Evolutionary conservation across 2,113 vertebrate species (phyloP).

Genomic region (Clinocottus analis): DNA sequence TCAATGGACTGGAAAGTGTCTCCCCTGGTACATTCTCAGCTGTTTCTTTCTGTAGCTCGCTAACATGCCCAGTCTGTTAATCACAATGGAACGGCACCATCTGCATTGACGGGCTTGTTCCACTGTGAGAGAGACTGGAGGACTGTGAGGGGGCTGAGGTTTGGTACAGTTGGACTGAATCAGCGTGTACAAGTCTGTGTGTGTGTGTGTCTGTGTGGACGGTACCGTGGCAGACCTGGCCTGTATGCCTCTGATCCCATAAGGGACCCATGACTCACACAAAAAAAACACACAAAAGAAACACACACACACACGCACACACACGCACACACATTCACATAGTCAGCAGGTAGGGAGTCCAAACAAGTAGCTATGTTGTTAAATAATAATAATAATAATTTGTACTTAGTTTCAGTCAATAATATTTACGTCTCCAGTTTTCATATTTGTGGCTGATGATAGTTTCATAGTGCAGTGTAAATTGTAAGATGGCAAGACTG

Average conservation of each 20-base stretch:
- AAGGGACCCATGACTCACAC: slow-evolving; percentile 54
- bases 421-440: slow-evolving; percentile 29
- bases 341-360: slow-evolving; percentile 1
- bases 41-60: slow-evolving; percentile 59
- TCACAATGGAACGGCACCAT: slow-evolving; percentile 68
- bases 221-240: slow-evolving; percentile 30
- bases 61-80: slow-evolving; percentile 60
- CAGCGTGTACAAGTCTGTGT: slow-evolving; percentile 1
- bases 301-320: slow-evolving; percentile 1
- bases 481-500: not conserved
- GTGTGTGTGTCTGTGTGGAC: not conserved
- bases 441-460: slow-evolving; percentile 31
- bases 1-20: slow-evolving; percentile 40
- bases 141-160: slow-evolving; percentile 57
- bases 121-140: slow-evolving; percentile 63
- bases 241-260: slow-evolving; percentile 40
- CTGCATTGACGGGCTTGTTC: slow-evolving; percentile 73
- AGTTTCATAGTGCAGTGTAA: slow-evolving; percentile 19
- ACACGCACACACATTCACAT: slow-evolving; percentile 4
- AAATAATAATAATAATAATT: not conserved
- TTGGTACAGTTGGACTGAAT: slow-evolving; percentile 63
- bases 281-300: not conserved
- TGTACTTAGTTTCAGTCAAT: slow-evolving; percentile 25
- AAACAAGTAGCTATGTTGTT: not conserved
- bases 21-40: slow-evolving; percentile 64